phyloP scores from a whole-genome alignment of 2,113 vertebrate genomes.

The Periophthalmus modestus region DNA sequence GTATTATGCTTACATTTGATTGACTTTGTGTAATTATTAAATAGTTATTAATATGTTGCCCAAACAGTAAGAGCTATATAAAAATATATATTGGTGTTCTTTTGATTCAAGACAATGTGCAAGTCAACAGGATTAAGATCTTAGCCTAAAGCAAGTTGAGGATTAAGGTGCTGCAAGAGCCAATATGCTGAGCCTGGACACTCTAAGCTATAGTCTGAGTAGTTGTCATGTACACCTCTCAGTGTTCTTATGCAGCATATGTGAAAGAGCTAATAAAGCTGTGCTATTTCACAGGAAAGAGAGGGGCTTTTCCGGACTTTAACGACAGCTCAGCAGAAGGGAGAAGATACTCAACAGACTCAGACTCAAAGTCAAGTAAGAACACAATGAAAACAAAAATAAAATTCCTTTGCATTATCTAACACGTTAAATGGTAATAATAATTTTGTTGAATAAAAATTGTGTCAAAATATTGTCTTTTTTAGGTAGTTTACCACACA shows the following conservation, averaged over 20 bases:
- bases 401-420: background rate
- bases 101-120: conserved; percentile 32
- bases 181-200: conserved; percentile 56
- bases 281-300: conserved; percentile 65
- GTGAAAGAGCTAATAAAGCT: conserved; percentile 33
- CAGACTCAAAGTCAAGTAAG: conserved; percentile 75
- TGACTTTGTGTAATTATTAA: background rate
- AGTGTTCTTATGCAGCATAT: conserved; percentile 18
- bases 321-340: conserved; percentile 67
- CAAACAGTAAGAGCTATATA: no score
- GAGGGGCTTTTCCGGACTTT: conserved; percentile 68
- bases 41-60: no score
- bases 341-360: conserved; percentile 74
- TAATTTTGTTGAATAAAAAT: background rate
- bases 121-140: conserved; percentile 73
- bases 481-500: conserved; percentile 71
- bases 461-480: background rate
- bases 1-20: background rate
- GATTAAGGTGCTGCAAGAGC: conserved; percentile 68
- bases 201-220: conserved; percentile 47
- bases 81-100: conserved; percentile 15
- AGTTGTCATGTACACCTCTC: conserved; percentile 34
- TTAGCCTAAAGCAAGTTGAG: conserved; percentile 70
- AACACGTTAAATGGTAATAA: background rate
- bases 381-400: no score